Percentiles rank a stretch among this genome's conserved stretches.
Evolutionary conservation across 2,113 vertebrate genomes (phyloP).

Genomic region (Phocoena phocoena): DNA sequence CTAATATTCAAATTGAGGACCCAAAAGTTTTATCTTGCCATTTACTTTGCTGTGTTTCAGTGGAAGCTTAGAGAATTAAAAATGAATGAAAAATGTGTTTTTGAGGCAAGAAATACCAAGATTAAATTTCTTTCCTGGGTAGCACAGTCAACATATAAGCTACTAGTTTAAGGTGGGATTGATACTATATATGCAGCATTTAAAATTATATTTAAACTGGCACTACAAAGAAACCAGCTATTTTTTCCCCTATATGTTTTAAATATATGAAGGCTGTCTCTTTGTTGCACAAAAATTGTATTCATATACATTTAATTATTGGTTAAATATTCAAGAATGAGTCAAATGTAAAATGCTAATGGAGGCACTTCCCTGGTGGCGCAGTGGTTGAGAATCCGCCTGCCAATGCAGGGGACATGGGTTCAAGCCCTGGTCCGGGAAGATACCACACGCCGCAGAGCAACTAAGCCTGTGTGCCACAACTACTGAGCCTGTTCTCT

Average conservation of each 20-base stretch:
- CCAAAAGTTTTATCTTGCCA: neutral
- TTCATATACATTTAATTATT: neutral
- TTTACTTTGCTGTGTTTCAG: slow-evolving; percentile 33
- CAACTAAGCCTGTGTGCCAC: no score
- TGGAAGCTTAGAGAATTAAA: neutral
- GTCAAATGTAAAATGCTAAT: neutral
- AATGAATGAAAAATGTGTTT: neutral
- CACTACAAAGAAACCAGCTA: neutral
- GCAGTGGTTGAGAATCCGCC: no score
- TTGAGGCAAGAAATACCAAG: neutral
- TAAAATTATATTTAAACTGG: neutral
- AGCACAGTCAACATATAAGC: neutral
- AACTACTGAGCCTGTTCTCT: no score
- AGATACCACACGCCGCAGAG: no score
- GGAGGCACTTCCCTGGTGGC: no score
- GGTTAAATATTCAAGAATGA: neutral
- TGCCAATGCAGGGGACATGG: no score
- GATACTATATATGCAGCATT: neutral
- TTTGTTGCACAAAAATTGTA: neutral
- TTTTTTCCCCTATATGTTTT: neutral
- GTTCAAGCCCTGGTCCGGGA: no score
- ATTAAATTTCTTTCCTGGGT: slow-evolving; percentile 2
- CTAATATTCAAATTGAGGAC: neutral
- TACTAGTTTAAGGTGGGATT: neutral
- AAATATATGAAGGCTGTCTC: neutral